phyloP scores from a whole-genome alignment of 1,140 invertebrate genomes.

The Cydia splendana region DNA sequence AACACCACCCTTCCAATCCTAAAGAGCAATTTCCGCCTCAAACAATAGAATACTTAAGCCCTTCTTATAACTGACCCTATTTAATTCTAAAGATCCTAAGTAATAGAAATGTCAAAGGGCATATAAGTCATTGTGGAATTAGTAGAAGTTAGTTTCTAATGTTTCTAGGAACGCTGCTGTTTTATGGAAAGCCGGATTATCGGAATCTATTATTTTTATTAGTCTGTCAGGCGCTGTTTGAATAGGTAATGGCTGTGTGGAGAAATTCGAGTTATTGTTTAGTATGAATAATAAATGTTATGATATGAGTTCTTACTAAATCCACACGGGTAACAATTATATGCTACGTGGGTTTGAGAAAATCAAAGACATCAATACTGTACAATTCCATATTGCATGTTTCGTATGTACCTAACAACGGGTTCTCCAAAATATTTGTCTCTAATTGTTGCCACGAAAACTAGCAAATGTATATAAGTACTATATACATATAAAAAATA shows the following conservation, averaged over 20 bases:
- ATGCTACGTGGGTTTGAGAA: not conserved
- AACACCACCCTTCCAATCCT: not conserved
- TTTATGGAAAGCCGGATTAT: conserved; percentile 7
- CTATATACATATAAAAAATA: too few relatives aligned
- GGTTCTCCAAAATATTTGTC: too few relatives aligned
- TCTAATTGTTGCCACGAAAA: too few relatives aligned
- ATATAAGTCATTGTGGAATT: not conserved
- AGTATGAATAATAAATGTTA: not conserved
- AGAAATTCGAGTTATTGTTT: conserved; percentile 10
- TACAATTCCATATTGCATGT: too few relatives aligned
- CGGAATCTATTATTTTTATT: conserved; percentile 3
- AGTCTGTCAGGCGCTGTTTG: not conserved
- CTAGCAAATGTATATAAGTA: too few relatives aligned
- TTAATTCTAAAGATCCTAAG: not conserved
- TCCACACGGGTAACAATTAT: not conserved
- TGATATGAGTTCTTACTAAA: not conserved
- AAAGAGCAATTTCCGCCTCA: not conserved
- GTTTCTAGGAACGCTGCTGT: conserved; percentile 5
- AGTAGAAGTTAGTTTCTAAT: not conserved
- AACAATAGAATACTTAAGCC: not conserved
- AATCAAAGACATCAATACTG: too few relatives aligned
- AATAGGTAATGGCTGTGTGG: not conserved
- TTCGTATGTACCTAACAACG: too few relatives aligned
- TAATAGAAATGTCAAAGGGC: not conserved
- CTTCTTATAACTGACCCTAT: not conserved